phyloP scores from a whole-genome alignment of 2,888 invertebrate species.

The Lutraria lutraria region DNA sequence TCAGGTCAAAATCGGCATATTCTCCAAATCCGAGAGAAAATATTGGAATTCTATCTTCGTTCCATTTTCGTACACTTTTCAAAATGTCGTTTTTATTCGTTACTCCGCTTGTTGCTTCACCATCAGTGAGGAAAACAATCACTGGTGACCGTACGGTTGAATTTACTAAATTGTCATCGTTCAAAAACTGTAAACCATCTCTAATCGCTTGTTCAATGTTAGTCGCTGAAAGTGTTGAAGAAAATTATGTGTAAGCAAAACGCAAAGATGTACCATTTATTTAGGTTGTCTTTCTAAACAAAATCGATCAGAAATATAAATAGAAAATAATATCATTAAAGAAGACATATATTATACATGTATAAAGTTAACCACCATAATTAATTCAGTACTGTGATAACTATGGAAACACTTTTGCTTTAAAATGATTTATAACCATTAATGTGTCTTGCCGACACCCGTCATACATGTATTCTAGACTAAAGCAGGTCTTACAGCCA shows the following conservation, averaged over 20 bases:
- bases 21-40: constrained; percentile 78
- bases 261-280: too few species aligned
- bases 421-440: too few species aligned
- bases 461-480: too few species aligned
- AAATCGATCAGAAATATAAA: too few species aligned
- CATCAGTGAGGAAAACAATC: constrained; percentile 87
- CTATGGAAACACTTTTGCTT: too few species aligned
- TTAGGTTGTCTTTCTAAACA: too few species aligned
- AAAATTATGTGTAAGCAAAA: background rate
- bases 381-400: too few species aligned
- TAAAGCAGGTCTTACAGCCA: constrained; percentile 65
- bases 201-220: constrained; percentile 90
- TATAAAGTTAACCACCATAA: too few species aligned
- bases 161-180: constrained; percentile 82
- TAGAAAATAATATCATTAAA: too few species aligned
- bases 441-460: too few species aligned
- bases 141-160: constrained; percentile 66
- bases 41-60: constrained; percentile 72
- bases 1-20: constrained; percentile 76
- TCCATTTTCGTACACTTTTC: constrained; percentile 68
- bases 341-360: too few species aligned
- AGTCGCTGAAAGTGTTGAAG: constrained; percentile 55
- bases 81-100: constrained; percentile 81
- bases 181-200: constrained; percentile 87
- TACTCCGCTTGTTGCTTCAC: constrained; percentile 86